phyloP scores from a whole-genome alignment of 2,113 vertebrate genomes.

The Azemiops feae region DNA sequence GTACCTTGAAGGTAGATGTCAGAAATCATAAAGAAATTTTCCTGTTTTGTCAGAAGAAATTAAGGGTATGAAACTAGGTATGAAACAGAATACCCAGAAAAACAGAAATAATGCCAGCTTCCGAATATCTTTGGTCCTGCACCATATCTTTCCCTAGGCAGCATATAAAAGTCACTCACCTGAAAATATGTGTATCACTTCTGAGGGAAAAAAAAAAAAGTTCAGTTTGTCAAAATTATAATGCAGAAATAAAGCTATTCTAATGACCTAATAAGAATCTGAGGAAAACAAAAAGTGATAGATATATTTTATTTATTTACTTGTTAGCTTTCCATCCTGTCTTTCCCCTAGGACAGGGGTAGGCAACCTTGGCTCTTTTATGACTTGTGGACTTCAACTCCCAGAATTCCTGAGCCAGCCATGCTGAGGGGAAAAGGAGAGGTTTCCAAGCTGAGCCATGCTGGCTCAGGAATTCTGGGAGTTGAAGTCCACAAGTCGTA shows the following conservation, averaged over 20 bases:
- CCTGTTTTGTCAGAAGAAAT: slow-evolving; percentile 12
- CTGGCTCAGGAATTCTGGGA: too few relatives aligned
- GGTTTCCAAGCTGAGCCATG: too few relatives aligned
- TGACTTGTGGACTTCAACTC: too few relatives aligned
- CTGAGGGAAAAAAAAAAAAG: too few relatives aligned
- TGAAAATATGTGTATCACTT: background rate
- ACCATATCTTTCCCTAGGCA: background rate
- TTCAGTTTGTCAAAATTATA: background rate
- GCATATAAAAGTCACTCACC: background rate
- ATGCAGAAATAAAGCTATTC: background rate
- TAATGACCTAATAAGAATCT: slow-evolving; percentile 5
- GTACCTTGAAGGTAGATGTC: background rate
- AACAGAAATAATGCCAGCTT: slow-evolving; percentile 1
- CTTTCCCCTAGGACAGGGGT: background rate
- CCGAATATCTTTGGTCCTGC: background rate
- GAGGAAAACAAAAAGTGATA: background rate
- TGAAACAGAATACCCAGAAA: background rate
- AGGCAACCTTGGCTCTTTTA: too few relatives aligned
- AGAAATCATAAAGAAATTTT: background rate
- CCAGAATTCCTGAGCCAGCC: too few relatives aligned
- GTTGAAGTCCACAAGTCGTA: too few relatives aligned
- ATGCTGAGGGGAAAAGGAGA: too few relatives aligned
- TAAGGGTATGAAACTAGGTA: background rate
- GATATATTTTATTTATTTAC: background rate
- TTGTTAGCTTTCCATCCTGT: background rate